Conservation (phyloP, 2,888 invertebrate genomes). For the Drosophila silvestris region DNA sequence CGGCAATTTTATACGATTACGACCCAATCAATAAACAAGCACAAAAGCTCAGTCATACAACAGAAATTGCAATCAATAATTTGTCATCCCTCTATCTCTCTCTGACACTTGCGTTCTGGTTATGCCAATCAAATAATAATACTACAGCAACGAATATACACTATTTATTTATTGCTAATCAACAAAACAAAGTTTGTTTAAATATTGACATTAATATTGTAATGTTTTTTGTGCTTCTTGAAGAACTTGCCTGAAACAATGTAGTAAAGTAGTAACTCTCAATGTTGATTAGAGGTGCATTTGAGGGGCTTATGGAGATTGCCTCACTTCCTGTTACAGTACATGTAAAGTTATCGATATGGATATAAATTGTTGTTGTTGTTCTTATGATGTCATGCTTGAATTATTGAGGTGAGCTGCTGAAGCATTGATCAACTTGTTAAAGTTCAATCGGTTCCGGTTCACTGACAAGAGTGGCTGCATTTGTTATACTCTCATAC, state of each 20-base stretch:
- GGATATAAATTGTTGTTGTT: slow-evolving; percentile 50
- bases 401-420: slow-evolving; percentile 64
- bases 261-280: neutral
- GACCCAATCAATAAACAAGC: slow-evolving; percentile 35
- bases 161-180: neutral
- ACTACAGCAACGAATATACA: neutral
- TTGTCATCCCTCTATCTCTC: neutral
- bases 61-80: slow-evolving; percentile 19
- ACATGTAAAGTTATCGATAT: neutral
- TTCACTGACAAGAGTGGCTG: slow-evolving; percentile 64
- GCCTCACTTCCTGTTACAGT: slow-evolving; percentile 1
- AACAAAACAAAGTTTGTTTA: neutral
- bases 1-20: neutral
- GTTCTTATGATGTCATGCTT: slow-evolving; percentile 66
- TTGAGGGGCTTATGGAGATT: neutral
- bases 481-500: neutral
- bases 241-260: neutral
- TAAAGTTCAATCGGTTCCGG: slow-evolving; percentile 64
- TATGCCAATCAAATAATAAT: neutral
- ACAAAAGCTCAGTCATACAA: slow-evolving; percentile 5
- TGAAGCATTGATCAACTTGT: slow-evolving; percentile 65
- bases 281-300: slow-evolving; percentile 1
- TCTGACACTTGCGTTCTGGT: neutral
- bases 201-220: neutral
- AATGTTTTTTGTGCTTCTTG: neutral